A percentile compares a stretch with the other conserved stretches of the same genome.
Evolutionary conservation across 2,113 vertebrate genomes (phyloP).

Genomic region (Amia ocellicauda): DNA sequence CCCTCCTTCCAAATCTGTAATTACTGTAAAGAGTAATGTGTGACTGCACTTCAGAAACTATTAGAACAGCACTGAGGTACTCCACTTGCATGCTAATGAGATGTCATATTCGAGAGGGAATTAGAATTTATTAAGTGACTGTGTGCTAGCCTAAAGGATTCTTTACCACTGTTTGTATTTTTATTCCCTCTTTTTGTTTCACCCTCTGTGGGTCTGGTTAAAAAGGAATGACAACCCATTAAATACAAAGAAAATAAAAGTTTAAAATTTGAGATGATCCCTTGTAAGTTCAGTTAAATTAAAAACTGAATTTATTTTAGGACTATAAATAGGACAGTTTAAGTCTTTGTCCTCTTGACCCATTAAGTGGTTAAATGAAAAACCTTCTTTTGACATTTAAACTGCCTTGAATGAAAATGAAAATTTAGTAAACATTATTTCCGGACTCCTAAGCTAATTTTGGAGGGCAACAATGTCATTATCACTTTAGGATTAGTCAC

Average conservation of each 20-base stretch:
- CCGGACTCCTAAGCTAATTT: too few species aligned
- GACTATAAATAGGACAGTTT: too few species aligned
- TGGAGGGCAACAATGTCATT: too few species aligned
- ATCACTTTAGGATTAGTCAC: too few species aligned
- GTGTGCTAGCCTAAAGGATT: conserved; percentile 14
- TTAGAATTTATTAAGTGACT: conserved; percentile 25
- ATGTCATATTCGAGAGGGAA: conserved; percentile 24
- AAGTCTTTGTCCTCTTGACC: conserved; percentile 28
- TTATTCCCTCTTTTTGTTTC: not conserved
- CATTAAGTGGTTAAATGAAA: too few species aligned
- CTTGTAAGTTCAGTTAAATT: too few species aligned
- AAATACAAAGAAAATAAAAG: not conserved
- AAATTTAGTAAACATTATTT: too few species aligned
- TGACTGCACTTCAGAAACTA: conserved; percentile 20
- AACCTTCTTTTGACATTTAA: too few species aligned
- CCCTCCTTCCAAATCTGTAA: conserved; percentile 16
- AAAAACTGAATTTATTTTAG: too few species aligned
- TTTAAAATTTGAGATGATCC: conserved; percentile 13
- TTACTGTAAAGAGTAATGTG: conserved; percentile 27
- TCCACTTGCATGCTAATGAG: conserved; percentile 28
- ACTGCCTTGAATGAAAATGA: too few species aligned
- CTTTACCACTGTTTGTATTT: not conserved
- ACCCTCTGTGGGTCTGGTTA: not conserved
- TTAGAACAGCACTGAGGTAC: conserved; percentile 15
- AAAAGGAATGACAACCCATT: not conserved